Conservation (phyloP, 2,888 invertebrate genomes). For the Acanthosepion pharaonis region DNA sequence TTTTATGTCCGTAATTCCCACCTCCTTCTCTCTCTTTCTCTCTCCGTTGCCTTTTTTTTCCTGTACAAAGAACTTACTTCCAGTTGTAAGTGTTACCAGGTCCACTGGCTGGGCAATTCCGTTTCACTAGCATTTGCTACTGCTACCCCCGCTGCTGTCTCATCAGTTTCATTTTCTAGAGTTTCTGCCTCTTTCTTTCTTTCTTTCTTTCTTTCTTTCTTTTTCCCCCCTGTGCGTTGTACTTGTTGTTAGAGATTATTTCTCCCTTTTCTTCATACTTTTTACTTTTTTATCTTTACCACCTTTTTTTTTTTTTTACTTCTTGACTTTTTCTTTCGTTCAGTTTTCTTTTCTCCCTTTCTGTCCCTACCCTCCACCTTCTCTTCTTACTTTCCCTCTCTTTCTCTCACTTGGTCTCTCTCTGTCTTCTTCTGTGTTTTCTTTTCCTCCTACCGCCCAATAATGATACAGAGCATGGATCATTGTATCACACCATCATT, state of each 20-base stretch:
- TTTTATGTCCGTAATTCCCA: not conserved
- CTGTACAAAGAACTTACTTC: not conserved
- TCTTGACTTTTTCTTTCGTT: not conserved
- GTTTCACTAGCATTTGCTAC: not conserved
- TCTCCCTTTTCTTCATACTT: not conserved
- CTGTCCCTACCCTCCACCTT: not conserved
- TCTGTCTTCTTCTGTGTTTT: not conserved
- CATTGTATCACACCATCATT: not conserved
- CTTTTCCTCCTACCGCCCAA: constrained; percentile 12
- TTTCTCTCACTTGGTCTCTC: not conserved
- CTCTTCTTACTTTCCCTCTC: not conserved
- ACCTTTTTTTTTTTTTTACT: not conserved
- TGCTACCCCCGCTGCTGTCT: not conserved
- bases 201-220: not conserved
- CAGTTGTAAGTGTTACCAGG: not conserved
- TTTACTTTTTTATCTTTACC: not conserved
- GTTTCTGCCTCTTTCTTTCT: not conserved
- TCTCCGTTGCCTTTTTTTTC: not conserved
- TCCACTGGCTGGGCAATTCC: constrained; percentile 10
- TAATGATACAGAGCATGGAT: not conserved
- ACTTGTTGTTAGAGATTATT: not conserved
- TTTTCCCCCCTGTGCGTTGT: not conserved
- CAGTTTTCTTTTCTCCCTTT: not conserved
- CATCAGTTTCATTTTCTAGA: not conserved
- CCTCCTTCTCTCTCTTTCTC: not conserved